Base-by-base conservation (phyloP, 2,888 invertebrate genomes). In the Lysandra bellargus region DNA sequence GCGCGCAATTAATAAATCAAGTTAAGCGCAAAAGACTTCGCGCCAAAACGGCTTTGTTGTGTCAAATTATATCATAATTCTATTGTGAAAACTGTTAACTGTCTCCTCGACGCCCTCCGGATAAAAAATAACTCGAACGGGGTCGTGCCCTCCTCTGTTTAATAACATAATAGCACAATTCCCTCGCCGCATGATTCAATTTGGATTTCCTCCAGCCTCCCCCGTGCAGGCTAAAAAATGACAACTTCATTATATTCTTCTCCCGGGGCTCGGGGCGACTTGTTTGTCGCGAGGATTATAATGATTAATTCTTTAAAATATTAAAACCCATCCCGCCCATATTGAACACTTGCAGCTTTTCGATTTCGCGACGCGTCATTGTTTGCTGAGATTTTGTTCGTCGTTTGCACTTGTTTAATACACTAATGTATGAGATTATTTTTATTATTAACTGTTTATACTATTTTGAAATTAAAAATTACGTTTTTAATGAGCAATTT, bases 141-240 rank as follows among this genome's bases (percentile, higher is more conserved):
- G 94, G 93, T 91, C 95, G 93, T 95, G 95, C 96, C 95, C 95
- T 93, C 90, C 91, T 88, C 93, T 95, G 93, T 95, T 95, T 95
- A 95, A 96, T 95, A 95, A 95, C 95, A 96, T 95, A 96, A 96
- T 95, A 95, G 95, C 95, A 95, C 95, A 96, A 95, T 96, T 95
- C 95, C 95, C 95, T 94, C 94, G 95, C 95, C 95, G 93, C 95
- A 95, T 95, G 95, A 96, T 96, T 96, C 96, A 96, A 96, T 96
- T 96, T 96, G 94, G 95, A 95, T 95, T 96, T 96, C 92, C 94
- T 94, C 91, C 93, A 93, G 92, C 93, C 91, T 93, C 93, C 94
- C 93, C 87, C 86, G 90, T 89, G 91, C 88, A 87, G 91, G 86
- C 94, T 93, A 94, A 94, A 94, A 94, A 94, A 94, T 94, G 94